These are phyloP conservation scores for Dimorphilus gyrociliatus DNA, from an alignment of 2,888 invertebrate genomes.

Conservation along the genomic window DNA sequence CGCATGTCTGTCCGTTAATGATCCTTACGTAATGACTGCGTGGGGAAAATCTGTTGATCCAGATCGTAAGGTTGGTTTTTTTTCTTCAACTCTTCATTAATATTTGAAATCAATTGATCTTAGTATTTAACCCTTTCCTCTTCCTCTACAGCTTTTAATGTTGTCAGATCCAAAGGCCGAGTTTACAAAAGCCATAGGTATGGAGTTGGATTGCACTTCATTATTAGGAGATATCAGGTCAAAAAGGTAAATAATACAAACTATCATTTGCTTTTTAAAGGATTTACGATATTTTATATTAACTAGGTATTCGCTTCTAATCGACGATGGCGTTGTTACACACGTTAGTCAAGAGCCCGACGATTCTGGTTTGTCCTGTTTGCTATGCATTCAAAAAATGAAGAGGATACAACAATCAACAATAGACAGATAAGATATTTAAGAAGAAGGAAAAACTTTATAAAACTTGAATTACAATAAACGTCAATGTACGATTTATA, in stretches of 20 bases:
- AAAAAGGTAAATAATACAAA: slow-evolving; percentile 14
- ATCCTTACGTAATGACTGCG: slow-evolving; percentile 80
- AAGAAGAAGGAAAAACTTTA: no score
- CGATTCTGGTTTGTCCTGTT: slow-evolving; percentile 73
- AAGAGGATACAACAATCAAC: no score
- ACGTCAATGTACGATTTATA: no score
- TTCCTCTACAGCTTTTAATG: slow-evolving; percentile 51
- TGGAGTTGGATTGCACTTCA: slow-evolving; percentile 60
- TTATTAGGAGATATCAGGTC: slow-evolving; percentile 44
- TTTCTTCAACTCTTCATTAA: not conserved
- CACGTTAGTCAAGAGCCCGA: slow-evolving; percentile 74
- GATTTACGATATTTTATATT: not conserved
- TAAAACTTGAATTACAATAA: no score
- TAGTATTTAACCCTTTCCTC: not conserved
- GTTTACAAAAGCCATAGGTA: slow-evolving; percentile 59
- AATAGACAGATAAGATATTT: no score
- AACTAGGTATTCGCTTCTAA: slow-evolving; percentile 64
- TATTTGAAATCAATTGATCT: not conserved
- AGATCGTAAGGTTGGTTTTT: slow-evolving; percentile 1
- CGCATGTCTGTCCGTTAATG: slow-evolving; percentile 69
- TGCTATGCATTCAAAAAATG: slow-evolving; percentile 42
- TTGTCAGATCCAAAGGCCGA: slow-evolving; percentile 62
- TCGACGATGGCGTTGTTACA: slow-evolving; percentile 58
- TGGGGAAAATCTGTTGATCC: slow-evolving; percentile 47
- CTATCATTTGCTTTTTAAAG: not conserved